Conservation (phyloP, 2,797 vertebrate genomes). For the Gambusia yucatana region DNA sequence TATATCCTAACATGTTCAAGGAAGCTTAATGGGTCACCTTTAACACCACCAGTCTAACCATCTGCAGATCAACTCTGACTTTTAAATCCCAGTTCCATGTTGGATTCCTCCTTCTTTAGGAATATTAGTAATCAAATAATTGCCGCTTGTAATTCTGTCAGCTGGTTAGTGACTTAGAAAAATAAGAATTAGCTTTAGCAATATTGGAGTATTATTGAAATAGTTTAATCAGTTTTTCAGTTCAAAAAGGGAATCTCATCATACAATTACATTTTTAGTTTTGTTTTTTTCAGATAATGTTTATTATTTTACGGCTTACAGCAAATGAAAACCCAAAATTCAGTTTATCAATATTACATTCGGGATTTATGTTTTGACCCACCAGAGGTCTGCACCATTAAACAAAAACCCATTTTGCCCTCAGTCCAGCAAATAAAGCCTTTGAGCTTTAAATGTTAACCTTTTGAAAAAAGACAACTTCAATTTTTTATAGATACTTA, state of each 20-base stretch:
- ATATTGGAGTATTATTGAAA: constrained; percentile 5
- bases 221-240: constrained; percentile 1
- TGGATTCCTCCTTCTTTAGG: constrained; percentile 20
- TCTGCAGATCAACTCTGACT: constrained; percentile 29
- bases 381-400: background rate
- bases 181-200: constrained; percentile 51
- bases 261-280: background rate
- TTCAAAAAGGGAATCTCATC: background rate
- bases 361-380: background rate
- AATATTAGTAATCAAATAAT: constrained; percentile 32
- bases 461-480: no score
- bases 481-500: no score
- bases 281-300: background rate
- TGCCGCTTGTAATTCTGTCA: constrained; percentile 42
- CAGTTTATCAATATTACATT: background rate
- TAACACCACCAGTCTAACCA: constrained; percentile 25
- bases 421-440: no score
- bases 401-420: no score
- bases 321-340: constrained; percentile 4
- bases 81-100: constrained; percentile 4
- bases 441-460: no score
- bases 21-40: no score
- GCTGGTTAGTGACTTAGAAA: constrained; percentile 53
- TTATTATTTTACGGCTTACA: background rate
- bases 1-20: no score